Percentiles rank a stretch among this genome's conserved stretches.
phyloP scores from a whole-genome alignment of 2,797 vertebrate species.

The Pipistrellus nathusii region DNA sequence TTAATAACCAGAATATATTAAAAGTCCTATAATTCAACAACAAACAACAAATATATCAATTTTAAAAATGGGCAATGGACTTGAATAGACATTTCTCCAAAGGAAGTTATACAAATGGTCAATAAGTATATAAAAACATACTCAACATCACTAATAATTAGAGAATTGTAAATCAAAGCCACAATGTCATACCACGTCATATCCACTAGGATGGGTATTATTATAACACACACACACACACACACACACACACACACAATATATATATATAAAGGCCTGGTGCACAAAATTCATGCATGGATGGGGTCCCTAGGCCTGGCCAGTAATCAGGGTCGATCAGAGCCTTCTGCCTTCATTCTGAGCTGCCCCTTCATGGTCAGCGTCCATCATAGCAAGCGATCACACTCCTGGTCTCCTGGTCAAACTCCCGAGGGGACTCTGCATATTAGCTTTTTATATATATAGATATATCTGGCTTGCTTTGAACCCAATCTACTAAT shows the following conservation, averaged over 20 bases:
- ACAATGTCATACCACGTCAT: neutral
- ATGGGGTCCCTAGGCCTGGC: too few species aligned
- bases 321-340: too few species aligned
- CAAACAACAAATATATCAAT: neutral
- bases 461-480: neutral
- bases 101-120: neutral
- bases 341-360: too few species aligned
- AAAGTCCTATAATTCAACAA: neutral
- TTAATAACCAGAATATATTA: neutral
- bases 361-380: too few species aligned
- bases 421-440: too few species aligned
- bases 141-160: neutral
- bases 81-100: neutral
- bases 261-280: too few species aligned
- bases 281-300: too few species aligned
- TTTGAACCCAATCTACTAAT: slow-evolving; percentile 14
- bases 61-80: neutral
- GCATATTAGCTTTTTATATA: too few species aligned
- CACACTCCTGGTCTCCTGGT: too few species aligned
- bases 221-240: too few species aligned
- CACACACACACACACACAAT: too few species aligned
- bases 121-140: neutral
- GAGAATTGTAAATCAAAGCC: slow-evolving; percentile 1
- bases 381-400: too few species aligned
- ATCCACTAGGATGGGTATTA: neutral